These are phyloP conservation scores for Lacerta viridis DNA, from an alignment of 2,797 vertebrate genomes.

Conservation along the genomic window DNA sequence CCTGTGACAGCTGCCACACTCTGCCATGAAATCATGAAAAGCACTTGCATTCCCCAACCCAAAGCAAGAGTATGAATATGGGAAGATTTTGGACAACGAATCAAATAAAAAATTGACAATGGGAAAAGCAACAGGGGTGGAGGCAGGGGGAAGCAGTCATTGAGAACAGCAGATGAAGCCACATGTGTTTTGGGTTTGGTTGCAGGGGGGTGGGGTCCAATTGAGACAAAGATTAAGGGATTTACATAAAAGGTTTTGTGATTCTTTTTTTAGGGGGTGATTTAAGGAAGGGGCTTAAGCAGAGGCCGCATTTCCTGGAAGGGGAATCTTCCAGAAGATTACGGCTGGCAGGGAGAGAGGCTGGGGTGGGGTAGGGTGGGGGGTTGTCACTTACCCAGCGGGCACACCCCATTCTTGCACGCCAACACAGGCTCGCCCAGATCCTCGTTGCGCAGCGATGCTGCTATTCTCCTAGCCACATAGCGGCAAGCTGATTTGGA, in stretches of 20 bases:
- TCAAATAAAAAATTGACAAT: neutral
- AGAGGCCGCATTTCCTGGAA: neutral
- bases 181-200: neutral
- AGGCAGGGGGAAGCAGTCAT: no score
- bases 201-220: neutral
- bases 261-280: neutral
- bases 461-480: constrained; percentile 34
- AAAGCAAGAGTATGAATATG: no score
- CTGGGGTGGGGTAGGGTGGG: accelerated
- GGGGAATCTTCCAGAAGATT: neutral
- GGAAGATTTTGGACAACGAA: no score
- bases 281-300: neutral
- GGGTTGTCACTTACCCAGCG: neutral
- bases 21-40: no score
- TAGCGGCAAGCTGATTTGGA: constrained; percentile 39
- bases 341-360: no score
- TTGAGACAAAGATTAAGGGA: neutral
- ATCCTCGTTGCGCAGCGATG: neutral
- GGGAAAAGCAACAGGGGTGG: neutral
- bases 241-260: neutral
- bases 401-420: constrained; percentile 1
- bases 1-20: no score
- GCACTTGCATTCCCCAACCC: no score
- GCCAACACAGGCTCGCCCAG: neutral
- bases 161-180: neutral